phyloP scores from a whole-genome alignment of 2,113 vertebrate species.

The Nothocercus nigrocapillus region DNA sequence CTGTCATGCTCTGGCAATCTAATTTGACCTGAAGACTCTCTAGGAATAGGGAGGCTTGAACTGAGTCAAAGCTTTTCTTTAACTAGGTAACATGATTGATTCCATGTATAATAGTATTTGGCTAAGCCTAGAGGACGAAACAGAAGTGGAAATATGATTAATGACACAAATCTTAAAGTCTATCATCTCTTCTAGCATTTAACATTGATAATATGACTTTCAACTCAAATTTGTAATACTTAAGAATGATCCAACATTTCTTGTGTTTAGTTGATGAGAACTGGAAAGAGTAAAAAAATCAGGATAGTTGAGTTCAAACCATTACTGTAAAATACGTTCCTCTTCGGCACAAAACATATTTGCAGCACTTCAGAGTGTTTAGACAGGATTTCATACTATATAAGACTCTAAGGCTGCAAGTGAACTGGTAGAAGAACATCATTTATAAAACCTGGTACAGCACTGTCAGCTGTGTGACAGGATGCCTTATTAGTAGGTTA shows the following conservation, averaged over 20 bases:
- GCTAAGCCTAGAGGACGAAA: not conserved
- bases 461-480: not conserved
- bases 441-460: not conserved
- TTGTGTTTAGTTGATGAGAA: constrained; percentile 3
- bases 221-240: not conserved
- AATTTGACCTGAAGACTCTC: not conserved
- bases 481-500: not conserved
- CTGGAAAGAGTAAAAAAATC: not conserved
- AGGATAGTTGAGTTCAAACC: not conserved
- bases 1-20: not conserved
- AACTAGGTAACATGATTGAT: not conserved
- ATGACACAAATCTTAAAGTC: not conserved
- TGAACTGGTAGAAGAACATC: not conserved
- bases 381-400: not conserved
- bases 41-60: not conserved
- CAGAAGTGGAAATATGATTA: not conserved
- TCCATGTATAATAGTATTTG: not conserved
- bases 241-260: not conserved
- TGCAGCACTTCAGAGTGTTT: not conserved
- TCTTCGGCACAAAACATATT: not conserved
- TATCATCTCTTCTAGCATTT: not conserved
- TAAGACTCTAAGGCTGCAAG: not conserved
- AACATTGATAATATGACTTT: not conserved
- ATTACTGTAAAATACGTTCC: constrained; percentile 3
- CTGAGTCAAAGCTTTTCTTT: not conserved